Percentiles rank a stretch among this genome's conserved stretches.
Evolutionary conservation across 2,888 invertebrate genomes (phyloP).

Genomic region (Melipona bicolor): DNA sequence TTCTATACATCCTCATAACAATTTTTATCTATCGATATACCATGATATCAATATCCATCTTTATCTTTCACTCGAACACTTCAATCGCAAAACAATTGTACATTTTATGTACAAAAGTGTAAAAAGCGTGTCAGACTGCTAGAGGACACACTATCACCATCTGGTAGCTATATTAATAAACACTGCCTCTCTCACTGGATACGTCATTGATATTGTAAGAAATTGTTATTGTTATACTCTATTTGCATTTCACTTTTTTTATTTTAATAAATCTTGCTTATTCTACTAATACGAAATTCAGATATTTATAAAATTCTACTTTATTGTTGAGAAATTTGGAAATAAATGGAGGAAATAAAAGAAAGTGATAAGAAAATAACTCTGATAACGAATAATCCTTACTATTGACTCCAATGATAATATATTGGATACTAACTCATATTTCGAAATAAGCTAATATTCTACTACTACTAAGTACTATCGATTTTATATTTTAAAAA

Average conservation of each 20-base stretch:
- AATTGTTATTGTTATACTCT: background rate
- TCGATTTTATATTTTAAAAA: too few species aligned
- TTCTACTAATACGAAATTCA: background rate
- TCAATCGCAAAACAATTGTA: background rate
- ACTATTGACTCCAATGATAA: too few species aligned
- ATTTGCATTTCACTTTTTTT: slow-evolving; percentile 2
- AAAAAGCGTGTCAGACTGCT: background rate
- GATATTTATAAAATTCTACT: too few species aligned
- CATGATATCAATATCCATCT: background rate
- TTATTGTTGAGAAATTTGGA: too few species aligned
- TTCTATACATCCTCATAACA: too few species aligned
- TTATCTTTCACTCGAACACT: background rate
- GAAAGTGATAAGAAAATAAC: too few species aligned
- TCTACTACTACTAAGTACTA: too few species aligned
- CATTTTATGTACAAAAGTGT: too few species aligned
- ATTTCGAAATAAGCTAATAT: too few species aligned
- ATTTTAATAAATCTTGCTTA: slow-evolving; percentile 3
- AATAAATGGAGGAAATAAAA: too few species aligned
- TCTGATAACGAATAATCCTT: too few species aligned
- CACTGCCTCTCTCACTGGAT: background rate
- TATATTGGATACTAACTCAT: too few species aligned
- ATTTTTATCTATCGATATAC: background rate
- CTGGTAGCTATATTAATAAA: background rate
- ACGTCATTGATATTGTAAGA: background rate
- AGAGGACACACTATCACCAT: background rate